A percentile compares a stretch with the other conserved stretches of the same genome.
These are phyloP conservation scores for Anticlea derivata DNA, from an alignment of 2,888 invertebrate species.

Conservation along the genomic window DNA sequence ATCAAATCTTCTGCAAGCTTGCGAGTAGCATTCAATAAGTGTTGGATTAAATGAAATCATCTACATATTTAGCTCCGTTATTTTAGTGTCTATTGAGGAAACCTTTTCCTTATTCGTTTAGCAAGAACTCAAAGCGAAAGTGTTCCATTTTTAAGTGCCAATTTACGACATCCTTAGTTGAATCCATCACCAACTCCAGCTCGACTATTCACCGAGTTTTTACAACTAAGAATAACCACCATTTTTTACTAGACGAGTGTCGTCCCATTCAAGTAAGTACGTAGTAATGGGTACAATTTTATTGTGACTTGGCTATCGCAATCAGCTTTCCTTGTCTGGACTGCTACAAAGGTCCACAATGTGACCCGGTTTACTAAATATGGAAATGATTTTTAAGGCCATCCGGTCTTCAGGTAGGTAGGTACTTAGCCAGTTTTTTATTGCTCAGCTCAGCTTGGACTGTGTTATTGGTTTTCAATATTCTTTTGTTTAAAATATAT, in stretches of 20 bases:
- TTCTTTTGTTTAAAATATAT: no score
- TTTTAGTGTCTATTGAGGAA: background rate
- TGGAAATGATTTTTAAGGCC: conserved; percentile 70
- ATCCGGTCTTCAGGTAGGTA: conserved; percentile 44
- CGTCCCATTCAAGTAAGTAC: conserved; percentile 33
- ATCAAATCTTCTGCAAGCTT: conserved; percentile 3
- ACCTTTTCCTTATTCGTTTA: conserved; percentile 21
- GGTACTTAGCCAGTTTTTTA: conserved; percentile 37
- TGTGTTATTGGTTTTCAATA: background rate
- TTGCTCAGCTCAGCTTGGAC: conserved; percentile 17
- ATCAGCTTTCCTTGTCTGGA: conserved; percentile 65
- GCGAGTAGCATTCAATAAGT: background rate
- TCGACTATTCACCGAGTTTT: conserved; percentile 1
- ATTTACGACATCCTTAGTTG: conserved; percentile 22
- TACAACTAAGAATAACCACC: conserved; percentile 24
- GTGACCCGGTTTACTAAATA: conserved; percentile 77
- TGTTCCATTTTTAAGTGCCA: conserved; percentile 24
- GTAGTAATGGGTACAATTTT: conserved; percentile 46
- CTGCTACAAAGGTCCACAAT: conserved; percentile 53
- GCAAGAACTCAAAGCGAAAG: conserved; percentile 19
- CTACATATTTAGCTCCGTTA: background rate
- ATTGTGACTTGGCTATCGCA: conserved; percentile 53
- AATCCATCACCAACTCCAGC: conserved; percentile 10
- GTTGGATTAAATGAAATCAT: background rate
- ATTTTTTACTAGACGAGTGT: conserved; percentile 29